Percentiles rank a stretch among this genome's conserved stretches.
phyloP scores from a whole-genome alignment of 2,888 invertebrate species.

The Stenotaenia linearis region DNA sequence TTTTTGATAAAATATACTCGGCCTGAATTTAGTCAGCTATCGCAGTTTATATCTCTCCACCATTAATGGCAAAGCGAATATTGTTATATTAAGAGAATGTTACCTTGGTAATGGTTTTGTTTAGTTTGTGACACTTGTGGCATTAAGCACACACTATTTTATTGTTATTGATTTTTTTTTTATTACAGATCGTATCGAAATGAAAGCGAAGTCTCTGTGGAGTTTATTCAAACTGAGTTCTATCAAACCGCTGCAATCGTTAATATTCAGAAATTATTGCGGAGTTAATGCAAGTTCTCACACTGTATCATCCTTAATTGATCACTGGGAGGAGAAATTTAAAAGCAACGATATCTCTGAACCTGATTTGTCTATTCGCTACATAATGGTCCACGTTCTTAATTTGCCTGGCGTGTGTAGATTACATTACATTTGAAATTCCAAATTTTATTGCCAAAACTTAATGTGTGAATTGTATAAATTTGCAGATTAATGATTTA shows the following conservation, averaged over 20 bases:
- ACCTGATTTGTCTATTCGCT: constrained; percentile 54
- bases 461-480: constrained; percentile 48
- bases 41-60: too few relatives aligned
- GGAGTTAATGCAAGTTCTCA: background rate
- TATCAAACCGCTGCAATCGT: background rate
- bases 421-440: background rate
- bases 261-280: background rate
- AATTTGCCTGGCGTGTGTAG: constrained; percentile 44
- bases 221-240: background rate
- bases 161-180: too few relatives aligned
- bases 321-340: constrained; percentile 44
- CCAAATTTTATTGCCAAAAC: background rate
- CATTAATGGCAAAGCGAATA: too few relatives aligned
- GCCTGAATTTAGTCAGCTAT: too few relatives aligned
- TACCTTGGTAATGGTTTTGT: too few relatives aligned
- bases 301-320: background rate
- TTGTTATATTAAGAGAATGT: too few relatives aligned
- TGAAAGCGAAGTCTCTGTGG: too few relatives aligned
- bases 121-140: too few relatives aligned
- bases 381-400: constrained; percentile 56
- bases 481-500: background rate
- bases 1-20: too few relatives aligned
- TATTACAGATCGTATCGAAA: too few relatives aligned
- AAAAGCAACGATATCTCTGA: constrained; percentile 52
- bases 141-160: too few relatives aligned